A percentile compares a stretch with the other conserved stretches of the same genome.
phyloP scores from a whole-genome alignment of 2,888 invertebrate species.

The Eupeodes latifasciatus region DNA sequence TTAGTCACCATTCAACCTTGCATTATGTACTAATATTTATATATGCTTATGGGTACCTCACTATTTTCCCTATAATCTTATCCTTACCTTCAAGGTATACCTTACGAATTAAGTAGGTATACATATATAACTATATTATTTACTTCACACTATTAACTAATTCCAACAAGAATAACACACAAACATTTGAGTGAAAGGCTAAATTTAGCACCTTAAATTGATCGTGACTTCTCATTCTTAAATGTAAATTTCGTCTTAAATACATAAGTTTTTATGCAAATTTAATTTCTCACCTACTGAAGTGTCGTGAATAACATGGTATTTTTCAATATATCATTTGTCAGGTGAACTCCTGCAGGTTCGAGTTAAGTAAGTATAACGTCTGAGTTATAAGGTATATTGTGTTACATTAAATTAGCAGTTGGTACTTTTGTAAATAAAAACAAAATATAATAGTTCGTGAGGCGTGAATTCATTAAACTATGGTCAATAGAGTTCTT shows the following conservation, averaged over 20 bases:
- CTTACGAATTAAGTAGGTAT: too few species aligned
- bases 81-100: neutral
- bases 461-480: constrained; percentile 37
- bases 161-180: constrained; percentile 10
- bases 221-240: constrained; percentile 63
- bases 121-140: neutral
- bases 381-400: neutral
- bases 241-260: constrained; percentile 62
- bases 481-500: constrained; percentile 14
- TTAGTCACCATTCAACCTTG: too few species aligned
- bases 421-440: constrained; percentile 26
- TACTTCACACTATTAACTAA: constrained; percentile 16
- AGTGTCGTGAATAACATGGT: constrained; percentile 67
- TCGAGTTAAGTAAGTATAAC: constrained; percentile 6
- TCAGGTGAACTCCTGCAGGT: constrained; percentile 47
- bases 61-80: neutral
- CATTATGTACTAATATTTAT: too few species aligned
- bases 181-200: constrained; percentile 40
- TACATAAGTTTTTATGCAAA: constrained; percentile 70
- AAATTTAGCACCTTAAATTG: constrained; percentile 64
- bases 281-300: constrained; percentile 67
- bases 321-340: constrained; percentile 51
- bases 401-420: constrained; percentile 61
- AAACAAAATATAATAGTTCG: constrained; percentile 11
- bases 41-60: neutral